Evolutionary conservation across 1,140 invertebrate genomes (phyloP).

Genomic region (Araneus ventricosus): DNA sequence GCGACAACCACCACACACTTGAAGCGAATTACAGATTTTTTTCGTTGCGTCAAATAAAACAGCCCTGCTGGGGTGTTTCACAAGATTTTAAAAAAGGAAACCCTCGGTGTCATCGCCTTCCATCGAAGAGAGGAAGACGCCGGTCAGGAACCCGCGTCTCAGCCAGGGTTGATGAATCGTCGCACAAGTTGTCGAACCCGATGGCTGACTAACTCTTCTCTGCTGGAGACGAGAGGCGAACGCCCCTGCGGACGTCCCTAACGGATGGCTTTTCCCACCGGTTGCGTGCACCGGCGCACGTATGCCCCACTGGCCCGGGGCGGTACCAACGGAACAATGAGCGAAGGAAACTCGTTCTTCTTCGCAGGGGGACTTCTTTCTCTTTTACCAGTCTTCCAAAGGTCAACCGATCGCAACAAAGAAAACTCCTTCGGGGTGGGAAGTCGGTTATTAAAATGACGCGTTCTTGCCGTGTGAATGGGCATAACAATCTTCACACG

Average conservation of each 20-base stretch:
- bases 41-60: background rate
- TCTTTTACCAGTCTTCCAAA: background rate
- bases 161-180: background rate
- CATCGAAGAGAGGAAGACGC: too few relatives aligned
- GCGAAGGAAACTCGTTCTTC: background rate
- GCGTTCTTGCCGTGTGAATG: too few relatives aligned
- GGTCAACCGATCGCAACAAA: background rate
- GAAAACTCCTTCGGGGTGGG: background rate
- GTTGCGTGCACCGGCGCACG: conserved; percentile 45
- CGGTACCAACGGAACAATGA: conserved; percentile 11
- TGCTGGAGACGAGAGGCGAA: background rate
- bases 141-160: background rate
- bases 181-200: conserved; percentile 22
- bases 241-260: background rate
- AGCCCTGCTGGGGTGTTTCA: too few relatives aligned
- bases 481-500: too few relatives aligned
- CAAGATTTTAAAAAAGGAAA: background rate
- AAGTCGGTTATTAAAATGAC: background rate
- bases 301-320: conserved; percentile 4
- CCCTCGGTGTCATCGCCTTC: too few relatives aligned
- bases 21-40: too few relatives aligned
- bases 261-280: background rate
- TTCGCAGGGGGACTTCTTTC: background rate
- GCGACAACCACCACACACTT: too few relatives aligned
- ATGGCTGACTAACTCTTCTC: background rate